Base-by-base conservation (phyloP, 1,140 invertebrate genomes). In the Probaryconus sp. region DNA sequence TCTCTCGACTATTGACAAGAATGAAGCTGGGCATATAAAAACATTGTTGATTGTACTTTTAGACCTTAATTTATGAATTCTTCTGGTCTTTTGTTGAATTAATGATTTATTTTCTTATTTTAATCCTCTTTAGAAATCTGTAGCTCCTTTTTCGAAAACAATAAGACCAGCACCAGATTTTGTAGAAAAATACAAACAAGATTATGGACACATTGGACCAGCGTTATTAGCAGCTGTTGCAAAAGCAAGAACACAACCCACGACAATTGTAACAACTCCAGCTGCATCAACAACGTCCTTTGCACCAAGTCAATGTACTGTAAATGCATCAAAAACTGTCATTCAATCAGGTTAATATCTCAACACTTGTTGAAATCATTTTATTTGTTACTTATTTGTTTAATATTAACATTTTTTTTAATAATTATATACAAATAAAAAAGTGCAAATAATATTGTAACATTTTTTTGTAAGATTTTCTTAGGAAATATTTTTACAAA, bases 1-100 rank as follows among this genome's bases (percentile, higher is more conserved):
- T 64, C 85, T 89, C n/a, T 92, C 91, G 45, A 93, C 91, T 80
- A 92, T 94, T 1, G 97, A 98, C 81, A 96, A 96, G 86, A 94
- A 95, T 69, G 95, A 96, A n/a, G 95, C 95, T 26, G 93, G 94
- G 7, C 97, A 98, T 83, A 96, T 98, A 77, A 97, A 97, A 86
- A 92, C 93, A 60, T 89, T 97, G 70, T 85, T 98, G 42, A 90
- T 95, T 77, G 92, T 93, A 88, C 89, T 88, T 83, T 16, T 55
- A 43, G n/a, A n/a, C n/a, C 1, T 13, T 21, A 17, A 38, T 40
- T n/a, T 21, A 20, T 24, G 10, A 56, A 2, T 33, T 30, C 0
- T 10, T 35, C 3, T 40, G 3, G 7, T 53, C 14, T 20, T 26
- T 18, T 55, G 16, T 42, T 21, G 3, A 45, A 21, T 3, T 30